Evolutionary conservation across 2,888 invertebrate species (phyloP), one percentile per base, ranked within the genome.

Genomic region (Coelinius sp.): DNA sequence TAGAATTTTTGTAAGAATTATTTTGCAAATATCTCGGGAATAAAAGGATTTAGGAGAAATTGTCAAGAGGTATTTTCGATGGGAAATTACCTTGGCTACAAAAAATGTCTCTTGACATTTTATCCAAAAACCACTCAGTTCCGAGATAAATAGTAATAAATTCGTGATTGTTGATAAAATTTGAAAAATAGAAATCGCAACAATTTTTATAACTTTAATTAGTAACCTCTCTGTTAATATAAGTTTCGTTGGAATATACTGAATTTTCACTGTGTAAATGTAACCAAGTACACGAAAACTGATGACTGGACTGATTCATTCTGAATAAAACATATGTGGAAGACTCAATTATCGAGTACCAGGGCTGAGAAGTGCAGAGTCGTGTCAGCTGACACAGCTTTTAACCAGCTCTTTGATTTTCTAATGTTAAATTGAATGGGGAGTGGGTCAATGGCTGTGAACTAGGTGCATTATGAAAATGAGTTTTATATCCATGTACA

Each of bases 321-420:
- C 31, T 59, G 59, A 59, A 59, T 59, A 59, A 59, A 27, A 59
- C 59, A 59, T 35, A 31, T 59, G 59, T 27, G 14, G 31, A 63
- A 24, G 63, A 41, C 41, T 63, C 63, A 63, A 63, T 63, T 63
- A 63, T 63, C 41, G 63, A 63, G 63, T 63, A 24, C 24, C 41
- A 41, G 24, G 63, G 41, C 41, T 38, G 63, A 41, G 41, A 63
- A 63, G 63, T 63, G 63, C 63, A 63, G 59, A 59, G 7, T 63
- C 41, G 38, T 38, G 22, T 38, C 24, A 41, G 63, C 41, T 63
- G 63, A 63, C 63, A 63, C 63, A 63, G 63, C 63, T 38, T 24
- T 22, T 14, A 59, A 31, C 17, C 14, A 6, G 8, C 59, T 59
- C 25, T 59, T 35, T 31, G 31, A 59, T 59, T 59, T 12, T 20